Conservation (phyloP, 2,888 invertebrate species). For the Xestia xanthographa region DNA sequence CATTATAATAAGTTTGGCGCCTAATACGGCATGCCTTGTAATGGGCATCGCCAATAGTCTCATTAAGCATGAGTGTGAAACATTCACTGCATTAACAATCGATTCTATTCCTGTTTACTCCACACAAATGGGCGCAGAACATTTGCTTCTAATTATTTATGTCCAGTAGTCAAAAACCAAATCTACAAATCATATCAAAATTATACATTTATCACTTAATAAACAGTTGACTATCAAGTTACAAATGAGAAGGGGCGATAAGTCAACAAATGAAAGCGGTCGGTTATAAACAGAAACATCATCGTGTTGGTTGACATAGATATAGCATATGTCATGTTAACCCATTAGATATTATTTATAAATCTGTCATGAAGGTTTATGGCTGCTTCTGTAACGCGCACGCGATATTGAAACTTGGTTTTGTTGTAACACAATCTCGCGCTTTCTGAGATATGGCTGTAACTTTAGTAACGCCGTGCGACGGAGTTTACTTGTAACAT, state of each 20-base stretch:
- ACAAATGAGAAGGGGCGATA: conserved; percentile 51
- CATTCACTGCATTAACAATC: conserved; percentile 41
- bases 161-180: conserved; percentile 46
- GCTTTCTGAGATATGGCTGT: conserved; percentile 40
- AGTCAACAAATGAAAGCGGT: conserved; percentile 60
- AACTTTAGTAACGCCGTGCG: conserved; percentile 25
- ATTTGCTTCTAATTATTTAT: conserved; percentile 6
- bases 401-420: conserved; percentile 40
- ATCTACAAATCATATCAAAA: conserved; percentile 19
- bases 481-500: conserved; percentile 34
- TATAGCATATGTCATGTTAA: conserved; percentile 56
- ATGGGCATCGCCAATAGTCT: conserved; percentile 45
- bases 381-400: conserved; percentile 42
- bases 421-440: conserved; percentile 61
- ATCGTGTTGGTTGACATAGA: conserved; percentile 51
- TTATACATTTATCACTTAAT: conserved; percentile 38
- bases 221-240: conserved; percentile 52
- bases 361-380: conserved; percentile 65
- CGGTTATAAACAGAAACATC: conserved; percentile 53
- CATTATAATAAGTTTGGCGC: conserved; percentile 45
- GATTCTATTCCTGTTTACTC: conserved; percentile 32
- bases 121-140: not conserved
- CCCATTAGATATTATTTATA: conserved; percentile 63
- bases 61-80: conserved; percentile 45
- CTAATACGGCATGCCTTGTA: conserved; percentile 38